Percentiles rank a stretch among this genome's conserved stretches.
Evolutionary conservation across 2,888 invertebrate genomes (phyloP).

Genomic region (Cephalotes varians): DNA sequence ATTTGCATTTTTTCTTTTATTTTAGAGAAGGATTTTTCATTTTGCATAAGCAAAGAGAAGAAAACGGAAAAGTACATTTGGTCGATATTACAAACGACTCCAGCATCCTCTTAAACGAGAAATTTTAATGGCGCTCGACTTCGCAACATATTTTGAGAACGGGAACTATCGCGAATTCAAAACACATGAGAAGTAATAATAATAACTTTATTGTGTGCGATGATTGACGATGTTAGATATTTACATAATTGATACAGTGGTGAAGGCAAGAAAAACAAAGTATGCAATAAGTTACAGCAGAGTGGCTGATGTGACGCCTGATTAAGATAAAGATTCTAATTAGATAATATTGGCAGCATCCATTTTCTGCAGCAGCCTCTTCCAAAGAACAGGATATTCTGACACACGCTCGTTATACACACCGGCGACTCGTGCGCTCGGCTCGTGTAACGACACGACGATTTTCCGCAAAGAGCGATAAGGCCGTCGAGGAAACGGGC

Average conservation of each 20-base stretch:
- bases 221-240: no score
- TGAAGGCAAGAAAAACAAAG: no score
- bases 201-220: no score
- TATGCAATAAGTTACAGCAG: no score
- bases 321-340: slow-evolving; percentile 2
- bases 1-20: no score
- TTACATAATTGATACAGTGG: no score
- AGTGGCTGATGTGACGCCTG: no score
- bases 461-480: slow-evolving; percentile 34
- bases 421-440: neutral
- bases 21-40: no score
- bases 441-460: neutral
- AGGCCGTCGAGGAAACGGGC: slow-evolving; percentile 27
- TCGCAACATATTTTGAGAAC: neutral
- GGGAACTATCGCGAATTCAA: neutral
- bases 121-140: neutral
- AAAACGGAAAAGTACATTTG: no score
- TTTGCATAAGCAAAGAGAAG: no score
- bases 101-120: slow-evolving; percentile 8
- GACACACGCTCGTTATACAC: neutral
- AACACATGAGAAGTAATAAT: neutral
- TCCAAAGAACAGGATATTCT: neutral
- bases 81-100: no score
- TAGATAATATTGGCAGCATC: neutral
- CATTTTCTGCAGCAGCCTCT: neutral